These are phyloP conservation scores for Anomalospiza imberbis DNA, from an alignment of 2,797 vertebrate species.

Conservation along the genomic window DNA sequence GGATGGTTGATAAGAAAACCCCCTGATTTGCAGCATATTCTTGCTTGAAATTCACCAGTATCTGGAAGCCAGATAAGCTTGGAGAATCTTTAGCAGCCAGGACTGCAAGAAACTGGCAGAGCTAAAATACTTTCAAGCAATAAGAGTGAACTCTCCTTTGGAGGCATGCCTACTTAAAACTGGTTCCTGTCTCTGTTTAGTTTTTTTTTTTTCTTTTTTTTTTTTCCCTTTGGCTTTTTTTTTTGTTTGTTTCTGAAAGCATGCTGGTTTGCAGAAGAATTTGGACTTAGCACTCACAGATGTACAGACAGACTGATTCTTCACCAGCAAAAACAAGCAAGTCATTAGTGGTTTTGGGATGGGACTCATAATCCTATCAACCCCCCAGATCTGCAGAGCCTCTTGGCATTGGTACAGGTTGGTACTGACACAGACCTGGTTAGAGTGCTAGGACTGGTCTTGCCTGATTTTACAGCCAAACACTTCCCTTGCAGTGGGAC, in stretches of 20 bases:
- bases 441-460: background rate
- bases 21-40: background rate
- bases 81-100: background rate
- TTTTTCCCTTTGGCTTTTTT: no score
- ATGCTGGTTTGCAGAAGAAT: background rate
- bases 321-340: background rate
- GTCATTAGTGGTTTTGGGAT: background rate
- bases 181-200: background rate
- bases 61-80: background rate
- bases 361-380: rapidly evolving
- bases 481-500: background rate
- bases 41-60: background rate
- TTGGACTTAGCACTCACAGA: background rate
- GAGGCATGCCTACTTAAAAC: background rate
- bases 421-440: background rate
- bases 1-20: background rate
- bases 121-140: background rate
- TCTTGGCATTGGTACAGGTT: background rate
- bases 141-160: background rate
- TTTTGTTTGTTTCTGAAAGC: background rate
- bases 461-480: background rate
- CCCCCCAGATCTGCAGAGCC: background rate
- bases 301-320: background rate
- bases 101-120: background rate
- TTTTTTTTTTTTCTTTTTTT: background rate